phyloP scores from a whole-genome alignment of 2,797 vertebrate species.

The Epinephelus coioides region DNA sequence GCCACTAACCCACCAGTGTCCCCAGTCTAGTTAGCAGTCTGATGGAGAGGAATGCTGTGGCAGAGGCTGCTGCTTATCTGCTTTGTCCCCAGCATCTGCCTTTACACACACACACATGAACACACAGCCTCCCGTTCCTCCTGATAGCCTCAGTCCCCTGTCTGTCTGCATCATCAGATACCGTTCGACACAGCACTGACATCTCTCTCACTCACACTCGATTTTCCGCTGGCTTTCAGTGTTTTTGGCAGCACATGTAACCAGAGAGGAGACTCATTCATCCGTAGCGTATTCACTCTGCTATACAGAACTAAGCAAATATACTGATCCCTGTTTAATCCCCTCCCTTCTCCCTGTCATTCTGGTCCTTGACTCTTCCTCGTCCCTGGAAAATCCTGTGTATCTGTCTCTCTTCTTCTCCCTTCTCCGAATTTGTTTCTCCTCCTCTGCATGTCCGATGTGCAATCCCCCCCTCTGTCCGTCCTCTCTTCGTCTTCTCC shows the following conservation, averaged over 20 bases:
- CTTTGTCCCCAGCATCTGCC: slow-evolving; percentile 54
- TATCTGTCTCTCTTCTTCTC: slow-evolving; percentile 49
- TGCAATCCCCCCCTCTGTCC: slow-evolving; percentile 35
- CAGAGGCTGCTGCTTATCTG: slow-evolving; percentile 72
- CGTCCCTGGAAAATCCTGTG: slow-evolving; percentile 70
- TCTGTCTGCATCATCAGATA: slow-evolving; percentile 73
- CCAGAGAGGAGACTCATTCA: slow-evolving; percentile 65
- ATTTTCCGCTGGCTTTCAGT: slow-evolving; percentile 51
- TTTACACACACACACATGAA: slow-evolving; percentile 26
- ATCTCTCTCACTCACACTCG: slow-evolving; percentile 46
- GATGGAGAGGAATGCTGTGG: slow-evolving; percentile 63
- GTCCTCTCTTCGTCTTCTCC: slow-evolving; percentile 43
- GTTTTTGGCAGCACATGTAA: slow-evolving; percentile 64
- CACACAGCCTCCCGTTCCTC: slow-evolving; percentile 7
- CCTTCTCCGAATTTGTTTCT: slow-evolving; percentile 43
- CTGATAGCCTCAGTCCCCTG: slow-evolving; percentile 47
- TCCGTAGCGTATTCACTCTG: slow-evolving; percentile 68
- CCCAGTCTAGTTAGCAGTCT: slow-evolving; percentile 51
- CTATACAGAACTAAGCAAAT: slow-evolving; percentile 73
- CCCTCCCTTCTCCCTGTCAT: slow-evolving; percentile 73
- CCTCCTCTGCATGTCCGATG: slow-evolving; percentile 56
- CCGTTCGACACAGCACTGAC: slow-evolving; percentile 52
- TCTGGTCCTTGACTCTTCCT: slow-evolving; percentile 67
- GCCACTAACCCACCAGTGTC: slow-evolving; percentile 45
- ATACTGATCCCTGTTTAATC: slow-evolving; percentile 81